Percentiles rank a stretch among this genome's conserved stretches.
Evolutionary conservation across 2,113 vertebrate species (phyloP).

Genomic region (Bufo bufo): DNA sequence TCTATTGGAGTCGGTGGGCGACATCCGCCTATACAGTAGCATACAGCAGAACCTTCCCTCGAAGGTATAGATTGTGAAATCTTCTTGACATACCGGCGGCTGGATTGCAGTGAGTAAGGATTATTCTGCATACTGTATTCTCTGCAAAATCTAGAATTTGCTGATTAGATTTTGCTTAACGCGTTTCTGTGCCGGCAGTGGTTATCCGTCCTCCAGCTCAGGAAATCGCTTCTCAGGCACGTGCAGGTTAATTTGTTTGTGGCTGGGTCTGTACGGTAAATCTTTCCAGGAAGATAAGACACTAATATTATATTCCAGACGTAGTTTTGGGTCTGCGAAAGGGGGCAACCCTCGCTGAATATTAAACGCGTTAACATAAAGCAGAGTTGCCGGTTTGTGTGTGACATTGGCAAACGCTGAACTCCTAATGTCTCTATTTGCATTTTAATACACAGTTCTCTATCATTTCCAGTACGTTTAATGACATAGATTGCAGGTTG

Average conservation of each 20-base stretch:
- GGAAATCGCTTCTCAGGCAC: background rate
- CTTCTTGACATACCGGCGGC: too few relatives aligned
- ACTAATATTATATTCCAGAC: conserved; percentile 35
- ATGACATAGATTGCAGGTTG: background rate
- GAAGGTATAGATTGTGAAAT: too few relatives aligned
- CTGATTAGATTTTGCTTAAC: background rate
- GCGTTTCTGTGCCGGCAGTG: too few relatives aligned
- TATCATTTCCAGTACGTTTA: conserved; percentile 30
- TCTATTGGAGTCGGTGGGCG: too few relatives aligned
- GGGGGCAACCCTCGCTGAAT: conserved; percentile 40
- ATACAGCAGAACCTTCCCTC: too few relatives aligned
- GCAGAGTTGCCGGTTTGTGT: conserved; percentile 16
- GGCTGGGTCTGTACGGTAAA: background rate
- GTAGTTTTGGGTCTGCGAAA: conserved; percentile 12
- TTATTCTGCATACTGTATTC: background rate
- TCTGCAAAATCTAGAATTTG: background rate
- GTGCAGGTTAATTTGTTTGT: conserved; percentile 21
- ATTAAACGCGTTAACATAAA: conserved; percentile 40
- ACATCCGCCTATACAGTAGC: too few relatives aligned
- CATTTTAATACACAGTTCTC: conserved; percentile 44
- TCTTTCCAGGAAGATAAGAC: conserved; percentile 2
- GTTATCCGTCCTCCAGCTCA: background rate
- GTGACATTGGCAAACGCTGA: conserved; percentile 21
- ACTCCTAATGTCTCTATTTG: conserved; percentile 34
- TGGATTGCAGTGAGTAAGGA: background rate